phyloP scores from a whole-genome alignment of 1,140 invertebrate genomes.

The Leptinotarsa defecta region DNA sequence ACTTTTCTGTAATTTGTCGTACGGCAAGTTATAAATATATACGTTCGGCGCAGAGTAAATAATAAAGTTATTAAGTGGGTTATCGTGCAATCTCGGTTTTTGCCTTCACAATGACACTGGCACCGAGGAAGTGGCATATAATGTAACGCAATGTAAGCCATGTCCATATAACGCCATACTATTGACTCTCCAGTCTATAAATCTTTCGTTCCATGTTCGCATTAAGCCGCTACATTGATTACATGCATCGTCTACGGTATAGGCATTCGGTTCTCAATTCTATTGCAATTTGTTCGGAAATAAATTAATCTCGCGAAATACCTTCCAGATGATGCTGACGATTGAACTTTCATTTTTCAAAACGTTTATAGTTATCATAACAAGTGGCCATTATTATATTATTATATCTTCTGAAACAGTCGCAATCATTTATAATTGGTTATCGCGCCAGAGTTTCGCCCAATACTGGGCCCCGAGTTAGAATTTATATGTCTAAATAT shows the following conservation, averaged over 20 bases:
- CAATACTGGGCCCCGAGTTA: no score
- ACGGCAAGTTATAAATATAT: conserved; percentile 14
- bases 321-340: not conserved
- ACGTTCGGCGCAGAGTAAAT: conserved; percentile 11
- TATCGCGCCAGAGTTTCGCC: no score
- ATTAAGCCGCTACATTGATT: conserved; percentile 41
- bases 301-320: conserved; percentile 25
- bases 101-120: conserved; percentile 24
- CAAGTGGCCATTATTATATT: no score
- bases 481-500: no score
- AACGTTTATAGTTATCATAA: no score
- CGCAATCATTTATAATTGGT: no score
- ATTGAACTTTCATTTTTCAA: not conserved
- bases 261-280: conserved; percentile 27
- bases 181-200: conserved; percentile 40
- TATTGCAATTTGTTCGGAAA: conserved; percentile 32
- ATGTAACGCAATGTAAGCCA: conserved; percentile 32
- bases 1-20: conserved; percentile 26
- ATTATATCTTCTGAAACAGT: no score
- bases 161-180: conserved; percentile 36
- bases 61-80: conserved; percentile 32
- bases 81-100: conserved; percentile 34
- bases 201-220: conserved; percentile 33
- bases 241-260: conserved; percentile 33
- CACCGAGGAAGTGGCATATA: conserved; percentile 32